Base-by-base conservation (phyloP, 2,888 invertebrate species). In the Stratiomys singularior region DNA sequence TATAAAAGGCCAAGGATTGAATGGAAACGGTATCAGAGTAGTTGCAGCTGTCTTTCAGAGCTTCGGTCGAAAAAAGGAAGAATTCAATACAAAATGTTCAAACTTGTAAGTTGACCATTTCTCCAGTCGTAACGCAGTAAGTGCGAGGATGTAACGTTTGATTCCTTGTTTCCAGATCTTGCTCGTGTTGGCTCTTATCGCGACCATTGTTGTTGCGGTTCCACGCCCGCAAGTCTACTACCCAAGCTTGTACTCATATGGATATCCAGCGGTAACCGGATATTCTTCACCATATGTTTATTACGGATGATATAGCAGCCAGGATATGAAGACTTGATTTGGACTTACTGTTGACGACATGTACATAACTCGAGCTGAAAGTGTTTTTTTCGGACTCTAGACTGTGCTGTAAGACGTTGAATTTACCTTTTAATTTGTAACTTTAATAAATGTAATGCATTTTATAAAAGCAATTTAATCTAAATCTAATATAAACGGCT, bases 171-270 rank as follows among this genome's bases (percentile, higher is more conserved):
- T 69, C 9, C 60, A 74, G 74, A 47, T 74, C 21, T 25, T 74
- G 13, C 74, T 74, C 37, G 74, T 74, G 11, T 60, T 74, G 58
- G 74, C 74, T 37, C 30, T 74, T 1, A 74, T 74, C 37, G 74
- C 60, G 15, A 25, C 74, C 13, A 15, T 74, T 5, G 60, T 60
- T 13, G 25, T 74, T 58, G 74, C 74, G 2, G 13, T 58, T 21
- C 74, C 74, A 23, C 58, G 58, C 4, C 74, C 74, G 15, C 74
- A 74, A 37, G 1, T 21, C 13, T 27, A 52, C 58, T 74, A 74
- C 30, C 72, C 72, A 27, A 37, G 72, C 9, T 23, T 56, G 2
- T 58, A 58, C 25, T 58, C 58, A 5, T 72, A 56, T 9, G 52
- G 56, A 9, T 74, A 52, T 7, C 74, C 74, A 37, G 60, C 58